Percentiles rank a stretch among this genome's conserved stretches.
These are phyloP conservation scores for Misgurnus anguillicaudatus DNA, from an alignment of 2,113 vertebrate species.

Conservation along the genomic window DNA sequence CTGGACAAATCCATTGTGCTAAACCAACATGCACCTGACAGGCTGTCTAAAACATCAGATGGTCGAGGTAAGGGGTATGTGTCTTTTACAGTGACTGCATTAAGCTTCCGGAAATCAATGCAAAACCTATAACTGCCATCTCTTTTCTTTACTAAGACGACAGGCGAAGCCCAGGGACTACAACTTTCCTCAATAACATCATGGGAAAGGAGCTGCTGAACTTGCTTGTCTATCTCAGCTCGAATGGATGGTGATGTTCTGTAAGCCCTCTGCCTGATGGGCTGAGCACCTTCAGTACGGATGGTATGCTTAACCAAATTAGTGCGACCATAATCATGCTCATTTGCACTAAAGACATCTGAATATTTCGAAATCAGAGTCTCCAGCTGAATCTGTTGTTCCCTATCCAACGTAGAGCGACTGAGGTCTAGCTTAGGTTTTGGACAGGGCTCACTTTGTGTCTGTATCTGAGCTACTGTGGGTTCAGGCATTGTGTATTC, in stretches of 20 bases:
- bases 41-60: slow-evolving; percentile 34
- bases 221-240: slow-evolving; percentile 36
- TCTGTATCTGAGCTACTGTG: too few relatives aligned
- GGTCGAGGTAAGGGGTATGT: slow-evolving; percentile 37
- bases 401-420: too few relatives aligned
- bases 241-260: slow-evolving; percentile 31
- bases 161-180: slow-evolving; percentile 43
- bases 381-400: too few relatives aligned
- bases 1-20: slow-evolving; percentile 48
- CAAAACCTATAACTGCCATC: slow-evolving; percentile 47
- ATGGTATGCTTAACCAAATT: slow-evolving; percentile 34
- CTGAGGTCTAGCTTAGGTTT: too few relatives aligned
- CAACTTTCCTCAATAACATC: slow-evolving; percentile 46
- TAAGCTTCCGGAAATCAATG: slow-evolving; percentile 48
- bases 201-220: slow-evolving; percentile 38
- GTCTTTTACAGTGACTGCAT: slow-evolving; percentile 42
- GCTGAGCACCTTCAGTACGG: not conserved
- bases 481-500: too few relatives aligned
- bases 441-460: too few relatives aligned
- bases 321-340: slow-evolving; percentile 17
- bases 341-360: not conserved
- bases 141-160: slow-evolving; percentile 37
- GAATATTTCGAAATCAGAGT: too few relatives aligned
- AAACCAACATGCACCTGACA: slow-evolving; percentile 46
- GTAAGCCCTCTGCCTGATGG: slow-evolving; percentile 38